Base-by-base conservation (phyloP, 1,140 invertebrate species). In the Saccostrea echinata region DNA sequence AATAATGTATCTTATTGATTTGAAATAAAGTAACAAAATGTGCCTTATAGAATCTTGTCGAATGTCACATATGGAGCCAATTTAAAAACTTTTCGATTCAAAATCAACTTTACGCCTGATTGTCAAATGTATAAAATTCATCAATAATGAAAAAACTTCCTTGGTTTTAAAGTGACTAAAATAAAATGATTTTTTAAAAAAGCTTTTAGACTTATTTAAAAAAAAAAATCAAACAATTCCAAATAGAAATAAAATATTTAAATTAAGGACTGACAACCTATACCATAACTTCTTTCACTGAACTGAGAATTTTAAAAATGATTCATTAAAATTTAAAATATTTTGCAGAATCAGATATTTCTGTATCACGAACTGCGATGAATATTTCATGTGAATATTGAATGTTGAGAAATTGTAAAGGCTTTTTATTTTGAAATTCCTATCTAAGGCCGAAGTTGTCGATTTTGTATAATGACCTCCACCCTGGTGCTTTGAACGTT, bases 1-100 rank as follows among this genome's bases (percentile, higher is more conserved):
- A 76, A 76, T 76, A 30, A 30, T 76, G 68, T 76, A 76, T 76
- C 68, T 27, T 76, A 76, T 76, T 76, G 68, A 76, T 76, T 76
- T 76, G 68, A 76, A 76, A 76, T 76, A 76, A 76, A 76, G 68
- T 76, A 76, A 33, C 68, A 33, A 76, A 76, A 76, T 76, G 68
- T 76, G 68, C 30, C 68, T 43, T 76, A 76, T 76, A 76, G 68
- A 76, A 76, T 76, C 24, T 12, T 33, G 68, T 76, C 27, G 27
- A 30, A 76, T 33, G 68, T 76, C 68, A 76, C 68, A 76, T 76
- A 76, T 76, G 68, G 68, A 30, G 24, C 16, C 27, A 76, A 71
- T 30, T 76, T 76, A 30, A 27, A 71, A 76, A 76, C 30, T 24
- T 76, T 76, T 76, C 30, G 27, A 27, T 76, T 76, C 68, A 76